Evolutionary conservation across 2,797 vertebrate species (phyloP).

Genomic region (Synaphobranchus kaupii): DNA sequence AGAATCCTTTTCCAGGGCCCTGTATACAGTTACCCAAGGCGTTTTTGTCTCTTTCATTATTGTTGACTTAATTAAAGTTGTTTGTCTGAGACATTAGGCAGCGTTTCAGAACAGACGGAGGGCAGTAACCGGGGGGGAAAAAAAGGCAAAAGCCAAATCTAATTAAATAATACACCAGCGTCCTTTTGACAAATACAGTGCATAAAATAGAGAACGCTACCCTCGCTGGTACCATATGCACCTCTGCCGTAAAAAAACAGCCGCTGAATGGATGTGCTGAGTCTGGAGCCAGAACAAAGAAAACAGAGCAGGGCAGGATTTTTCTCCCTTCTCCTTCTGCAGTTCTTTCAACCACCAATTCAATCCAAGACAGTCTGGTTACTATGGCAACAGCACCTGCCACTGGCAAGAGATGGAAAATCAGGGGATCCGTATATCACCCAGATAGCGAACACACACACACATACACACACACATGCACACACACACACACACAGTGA

Average conservation of each 20-base stretch:
- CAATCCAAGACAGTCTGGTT: constrained; percentile 57
- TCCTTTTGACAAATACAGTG: not conserved
- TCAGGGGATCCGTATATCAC: constrained; percentile 34
- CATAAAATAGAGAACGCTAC: not conserved
- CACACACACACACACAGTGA: not conserved
- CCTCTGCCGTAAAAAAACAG: constrained; percentile 22
- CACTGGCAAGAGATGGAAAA: constrained; percentile 34
- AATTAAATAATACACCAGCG: not conserved
- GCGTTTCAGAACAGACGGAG: not conserved
- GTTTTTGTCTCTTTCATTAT: not conserved
- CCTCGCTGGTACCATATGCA: not conserved
- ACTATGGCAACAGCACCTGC: constrained; percentile 56
- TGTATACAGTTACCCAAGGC: not conserved
- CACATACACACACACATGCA: not conserved
- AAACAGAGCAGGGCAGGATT: constrained; percentile 32
- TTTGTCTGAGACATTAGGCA: constrained; percentile 1
- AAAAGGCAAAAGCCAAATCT: not conserved
- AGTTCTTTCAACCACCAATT: constrained; percentile 35
- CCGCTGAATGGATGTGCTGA: constrained; percentile 24
- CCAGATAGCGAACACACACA: not conserved
- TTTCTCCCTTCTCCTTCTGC: constrained; percentile 35
- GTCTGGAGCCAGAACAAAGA: constrained; percentile 54
- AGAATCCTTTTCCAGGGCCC: not conserved
- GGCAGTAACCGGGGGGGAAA: not conserved
- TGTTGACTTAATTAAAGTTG: constrained; percentile 4